These are phyloP conservation scores for Morone chrysops DNA, from an alignment of 2,113 vertebrate genomes.

Conservation along the genomic window DNA sequence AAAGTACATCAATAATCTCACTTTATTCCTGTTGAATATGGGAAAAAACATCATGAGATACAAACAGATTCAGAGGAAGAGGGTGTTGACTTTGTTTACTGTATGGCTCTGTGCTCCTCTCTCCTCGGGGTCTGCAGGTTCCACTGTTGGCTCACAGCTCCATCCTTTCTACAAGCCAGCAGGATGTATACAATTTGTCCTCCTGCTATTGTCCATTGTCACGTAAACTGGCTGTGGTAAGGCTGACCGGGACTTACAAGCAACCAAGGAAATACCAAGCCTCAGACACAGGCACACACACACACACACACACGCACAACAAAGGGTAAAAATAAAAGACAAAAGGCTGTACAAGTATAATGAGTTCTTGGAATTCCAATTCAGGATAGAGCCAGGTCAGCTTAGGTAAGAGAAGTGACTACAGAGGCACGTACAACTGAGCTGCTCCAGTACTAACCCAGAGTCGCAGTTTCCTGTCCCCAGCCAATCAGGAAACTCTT, in stretches of 20 bases:
- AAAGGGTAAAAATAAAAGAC: conserved; percentile 13
- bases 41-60: background rate
- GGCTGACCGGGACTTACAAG: background rate
- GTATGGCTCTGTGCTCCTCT: background rate
- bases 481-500: too few relatives aligned
- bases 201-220: conserved; percentile 64
- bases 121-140: conserved; percentile 12
- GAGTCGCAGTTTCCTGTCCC: too few relatives aligned
- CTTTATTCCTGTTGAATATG: background rate
- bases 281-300: background rate
- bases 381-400: background rate
- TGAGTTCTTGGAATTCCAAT: conserved; percentile 6
- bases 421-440: too few relatives aligned
- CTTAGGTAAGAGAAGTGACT: background rate
- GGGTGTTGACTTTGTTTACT: background rate
- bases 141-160: conserved; percentile 7
- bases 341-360: background rate
- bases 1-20: background rate
- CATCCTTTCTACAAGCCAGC: conserved; percentile 33
- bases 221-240: background rate
- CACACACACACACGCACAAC: background rate
- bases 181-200: conserved; percentile 55
- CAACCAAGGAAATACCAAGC: conserved; percentile 33
- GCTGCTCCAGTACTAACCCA: too few relatives aligned
- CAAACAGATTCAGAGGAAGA: background rate